These are phyloP conservation scores for Plusia festucae DNA, from an alignment of 2,888 invertebrate genomes.

Conservation along the genomic window DNA sequence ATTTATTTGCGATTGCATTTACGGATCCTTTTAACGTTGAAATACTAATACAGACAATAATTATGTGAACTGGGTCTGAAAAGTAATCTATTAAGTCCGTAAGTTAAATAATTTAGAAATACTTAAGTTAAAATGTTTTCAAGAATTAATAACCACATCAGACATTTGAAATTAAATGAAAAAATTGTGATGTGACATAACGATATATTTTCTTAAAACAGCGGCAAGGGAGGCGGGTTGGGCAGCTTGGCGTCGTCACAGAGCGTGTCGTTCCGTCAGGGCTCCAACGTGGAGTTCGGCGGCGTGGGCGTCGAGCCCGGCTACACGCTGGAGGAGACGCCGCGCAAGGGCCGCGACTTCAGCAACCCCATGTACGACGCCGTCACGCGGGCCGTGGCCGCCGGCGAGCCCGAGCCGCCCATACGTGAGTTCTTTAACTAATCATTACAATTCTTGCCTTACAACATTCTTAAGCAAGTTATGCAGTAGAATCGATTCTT, in stretches of 20 bases:
- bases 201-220: conserved; percentile 63
- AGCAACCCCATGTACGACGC: conserved; percentile 99
- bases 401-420: conserved; percentile 73
- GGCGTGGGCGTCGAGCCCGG: conserved; percentile 92
- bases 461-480: no score
- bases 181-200: neutral
- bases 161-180: no score
- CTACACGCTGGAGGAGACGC: conserved; percentile 92
- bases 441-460: neutral
- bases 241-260: conserved; percentile 95
- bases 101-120: no score
- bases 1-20: no score
- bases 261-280: conserved; percentile 97
- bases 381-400: conserved; percentile 90
- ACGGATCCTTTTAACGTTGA: no score
- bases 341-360: conserved; percentile 96
- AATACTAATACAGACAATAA: no score
- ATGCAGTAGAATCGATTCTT: no score
- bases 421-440: conserved; percentile 71
- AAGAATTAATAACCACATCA: no score
- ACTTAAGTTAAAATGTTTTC: no score
- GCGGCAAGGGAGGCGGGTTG: conserved; percentile 94
- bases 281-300: conserved; percentile 97
- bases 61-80: no score
- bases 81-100: no score